Conservation (phyloP, 2,797 vertebrate species). For the Eospalax fontanierii region DNA sequence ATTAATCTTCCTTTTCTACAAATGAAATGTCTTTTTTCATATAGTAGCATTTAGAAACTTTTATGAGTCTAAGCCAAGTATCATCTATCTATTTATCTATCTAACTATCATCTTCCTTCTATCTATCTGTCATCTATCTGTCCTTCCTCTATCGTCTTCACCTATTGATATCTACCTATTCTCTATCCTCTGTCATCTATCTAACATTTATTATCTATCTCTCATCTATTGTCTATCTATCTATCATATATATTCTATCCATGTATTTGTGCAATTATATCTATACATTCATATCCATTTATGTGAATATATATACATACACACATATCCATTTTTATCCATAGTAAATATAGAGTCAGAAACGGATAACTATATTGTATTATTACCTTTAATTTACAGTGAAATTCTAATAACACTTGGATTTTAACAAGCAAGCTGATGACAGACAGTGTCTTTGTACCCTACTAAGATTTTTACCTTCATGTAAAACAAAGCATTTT, state of each 20-base stretch:
- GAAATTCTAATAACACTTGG: background rate
- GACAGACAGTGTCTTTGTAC: slow-evolving; percentile 5
- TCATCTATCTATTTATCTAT: background rate
- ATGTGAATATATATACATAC: background rate
- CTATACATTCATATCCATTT: background rate
- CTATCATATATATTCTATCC: background rate
- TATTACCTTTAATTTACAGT: slow-evolving; percentile 31
- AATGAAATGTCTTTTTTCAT: slow-evolving; percentile 4
- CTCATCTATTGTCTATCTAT: background rate
- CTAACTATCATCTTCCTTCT: background rate
- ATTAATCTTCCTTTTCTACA: background rate
- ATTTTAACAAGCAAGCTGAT: slow-evolving; percentile 62
- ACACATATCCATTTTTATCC: background rate
- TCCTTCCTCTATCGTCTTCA: too few species aligned
- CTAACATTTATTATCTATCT: too few species aligned
- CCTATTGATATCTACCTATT: too few species aligned
- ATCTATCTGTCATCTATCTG: background rate
- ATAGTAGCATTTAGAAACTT: background rate
- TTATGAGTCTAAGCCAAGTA: background rate
- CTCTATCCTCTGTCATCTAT: background rate
- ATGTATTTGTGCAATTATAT: background rate
- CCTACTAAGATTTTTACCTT: slow-evolving; percentile 58
- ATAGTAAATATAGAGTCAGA: slow-evolving; percentile 24
- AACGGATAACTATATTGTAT: background rate
- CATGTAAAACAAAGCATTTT: slow-evolving; percentile 61